Evolutionary conservation across 2,797 vertebrate species (phyloP).

Genomic region (Streptopelia turtur): DNA sequence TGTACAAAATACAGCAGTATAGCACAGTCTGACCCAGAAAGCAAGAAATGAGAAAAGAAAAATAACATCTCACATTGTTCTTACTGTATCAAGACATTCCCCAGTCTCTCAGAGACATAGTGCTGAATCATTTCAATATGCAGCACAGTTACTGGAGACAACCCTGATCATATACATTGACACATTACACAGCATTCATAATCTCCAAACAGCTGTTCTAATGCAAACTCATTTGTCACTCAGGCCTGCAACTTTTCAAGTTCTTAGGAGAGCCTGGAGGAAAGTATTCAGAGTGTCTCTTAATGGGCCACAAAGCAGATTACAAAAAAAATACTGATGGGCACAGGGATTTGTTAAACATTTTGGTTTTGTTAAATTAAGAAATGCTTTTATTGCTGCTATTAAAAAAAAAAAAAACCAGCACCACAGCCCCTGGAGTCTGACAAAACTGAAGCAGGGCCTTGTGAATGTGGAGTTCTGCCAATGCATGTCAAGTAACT

Average conservation of each 20-base stretch:
- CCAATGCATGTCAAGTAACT: neutral
- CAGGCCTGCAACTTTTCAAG: neutral
- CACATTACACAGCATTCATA: fast-evolving
- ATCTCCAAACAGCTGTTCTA: neutral
- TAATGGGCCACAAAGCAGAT: neutral
- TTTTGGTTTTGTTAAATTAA: neutral
- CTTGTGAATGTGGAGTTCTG: neutral
- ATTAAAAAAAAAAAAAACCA: neutral
- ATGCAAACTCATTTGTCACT: neutral
- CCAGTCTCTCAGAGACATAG: neutral
- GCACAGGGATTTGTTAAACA: neutral
- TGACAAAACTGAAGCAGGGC: neutral
- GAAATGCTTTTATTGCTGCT: neutral
- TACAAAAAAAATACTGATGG: too few species aligned
- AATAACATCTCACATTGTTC: neutral
- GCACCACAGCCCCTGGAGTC: neutral
- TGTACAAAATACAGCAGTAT: neutral
- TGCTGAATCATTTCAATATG: neutral
- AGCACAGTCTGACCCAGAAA: neutral
- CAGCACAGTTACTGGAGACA: neutral
- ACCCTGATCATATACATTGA: neutral
- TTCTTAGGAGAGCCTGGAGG: neutral
- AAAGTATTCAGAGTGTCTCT: neutral
- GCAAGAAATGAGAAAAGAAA: neutral
- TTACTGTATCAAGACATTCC: neutral